Evolutionary conservation across 92 coral and sea anemone species (phyloP).

Genomic region (Porites cylindrica): DNA sequence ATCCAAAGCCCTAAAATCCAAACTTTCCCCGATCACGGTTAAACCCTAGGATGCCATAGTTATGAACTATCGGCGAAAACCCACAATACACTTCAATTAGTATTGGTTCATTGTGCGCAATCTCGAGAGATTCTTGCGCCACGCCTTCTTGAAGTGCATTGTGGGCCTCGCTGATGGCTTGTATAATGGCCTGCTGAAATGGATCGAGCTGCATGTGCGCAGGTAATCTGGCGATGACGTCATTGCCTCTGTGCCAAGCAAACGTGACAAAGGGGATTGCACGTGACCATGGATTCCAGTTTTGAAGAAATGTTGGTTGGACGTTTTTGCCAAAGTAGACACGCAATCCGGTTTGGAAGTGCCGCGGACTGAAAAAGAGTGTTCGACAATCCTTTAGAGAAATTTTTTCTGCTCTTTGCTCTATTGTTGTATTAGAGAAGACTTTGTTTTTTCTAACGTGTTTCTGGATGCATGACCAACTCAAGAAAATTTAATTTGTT

Average conservation of each 20-base stretch:
- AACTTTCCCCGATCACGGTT: conserved; percentile 92
- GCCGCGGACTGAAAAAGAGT: conserved; percentile 89
- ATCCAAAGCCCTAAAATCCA: conserved; percentile 61
- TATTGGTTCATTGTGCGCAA: conserved; percentile 85
- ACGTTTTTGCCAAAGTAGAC: conserved; percentile 81
- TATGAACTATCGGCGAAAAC: conserved; percentile 83
- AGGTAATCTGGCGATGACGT: conserved; percentile 61
- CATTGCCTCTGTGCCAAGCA: conserved; percentile 79
- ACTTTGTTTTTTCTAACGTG: neutral
- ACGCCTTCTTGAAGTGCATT: conserved; percentile 76
- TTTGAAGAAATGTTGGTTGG: conserved; percentile 75
- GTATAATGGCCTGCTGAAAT: conserved; percentile 69
- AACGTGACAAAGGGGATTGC: conserved; percentile 89
- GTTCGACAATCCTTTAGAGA: conserved; percentile 19
- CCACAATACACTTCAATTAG: conserved; percentile 89
- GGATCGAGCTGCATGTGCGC: conserved; percentile 77
- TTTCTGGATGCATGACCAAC: too few relatives aligned
- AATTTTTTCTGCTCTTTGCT: neutral
- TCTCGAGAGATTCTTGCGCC: conserved; percentile 83
- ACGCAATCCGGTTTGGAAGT: conserved; percentile 91
- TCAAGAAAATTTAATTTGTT: too few relatives aligned
- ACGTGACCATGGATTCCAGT: conserved; percentile 99
- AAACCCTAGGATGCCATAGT: conserved; percentile 91
- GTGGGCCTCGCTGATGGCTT: conserved; percentile 73
- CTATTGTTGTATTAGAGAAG: neutral